Evolutionary conservation across 1,140 invertebrate genomes (phyloP), one percentile per base, ranked within the genome.

Genomic region (Drosophila mauritiana): DNA sequence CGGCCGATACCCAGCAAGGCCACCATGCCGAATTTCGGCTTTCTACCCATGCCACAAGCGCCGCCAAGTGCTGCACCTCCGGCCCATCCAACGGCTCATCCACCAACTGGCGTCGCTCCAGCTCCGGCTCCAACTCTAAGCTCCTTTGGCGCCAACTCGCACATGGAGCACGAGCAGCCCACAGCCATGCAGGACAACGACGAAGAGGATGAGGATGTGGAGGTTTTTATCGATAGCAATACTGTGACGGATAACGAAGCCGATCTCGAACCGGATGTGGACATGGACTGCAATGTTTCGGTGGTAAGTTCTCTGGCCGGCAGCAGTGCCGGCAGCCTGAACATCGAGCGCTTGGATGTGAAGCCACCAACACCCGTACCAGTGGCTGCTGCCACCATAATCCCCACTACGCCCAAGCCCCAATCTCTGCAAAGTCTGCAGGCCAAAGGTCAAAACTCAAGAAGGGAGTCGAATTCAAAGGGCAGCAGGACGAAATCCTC

Each of bases 181-280:
- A 3, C 13, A 0, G 0, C 27, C 6, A 15, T 54, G 31, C 37
- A 31, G 2, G 39, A 54, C 1, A 22, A 40, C 34, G 55, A 40
- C 34, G 55, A 54, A 7, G 61, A 43, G 1, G 73, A 79, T 2
- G 78, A 91, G 46, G 90, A 91, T 54, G 65, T 89, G 0, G 90
- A 91, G 51, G 90, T 91, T 0, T 91, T 91, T 6, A 91, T 91
- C 17, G 90, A 91, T n/a, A 91, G 82, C 74, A 91, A 86, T n/a
- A 91, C 89, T 20, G 69, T 58, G 13, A 93, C 92, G 13, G 93
- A 94, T 57, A 93, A 93, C 51, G 88, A 92, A 15, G 91, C 90
- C 0, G 59, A 63, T 11, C 37, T 25, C 7, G 59, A 63, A 1
- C 17, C 61, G 22, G 81, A 86, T n/a, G 56, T 80, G 36, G 77